Base-by-base conservation (phyloP, 2,888 invertebrate species). In the Odontocerum albicorne region DNA sequence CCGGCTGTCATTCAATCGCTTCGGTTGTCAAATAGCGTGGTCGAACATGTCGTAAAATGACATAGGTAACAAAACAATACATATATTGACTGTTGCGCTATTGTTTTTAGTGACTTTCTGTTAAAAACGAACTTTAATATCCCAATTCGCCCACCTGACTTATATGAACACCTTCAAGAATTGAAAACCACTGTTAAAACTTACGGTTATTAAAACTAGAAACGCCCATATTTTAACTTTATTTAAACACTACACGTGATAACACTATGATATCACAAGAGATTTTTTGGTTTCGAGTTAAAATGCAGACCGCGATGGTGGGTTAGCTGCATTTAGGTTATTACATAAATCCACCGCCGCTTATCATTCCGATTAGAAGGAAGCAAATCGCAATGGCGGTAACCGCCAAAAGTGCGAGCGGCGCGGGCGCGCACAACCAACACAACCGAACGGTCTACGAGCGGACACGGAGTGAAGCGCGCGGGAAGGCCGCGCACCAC, bases 1-100 rank as follows among this genome's bases (percentile, higher is more conserved):
- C 52, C 45, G 52, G 45, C 52, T 52, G 52, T 52, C 52, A 52
- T 27, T 45, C 20, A 39, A 45, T 45, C 32, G 31, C 31, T n/a
- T 31, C 13, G 32, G 39, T 16, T 22, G 16, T 16, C 31, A 49
- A 42, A 40, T n/a, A 16, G 2, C 22, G 10, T 13, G 12, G 27
- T 42, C 10, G 33, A 15, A 12, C 19, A 35, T 20, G 21, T 31
- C 19, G n/a, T 31, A 19, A 40, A 31, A 19, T 7, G 8, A 8
- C 22, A 16, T 8, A 21, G 4, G 35, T 32, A 8, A 21, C 12
- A n/a, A 12, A 33, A 22, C n/a, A 13, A 20, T n/a, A 12, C 16
- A 4, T 3, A 6, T 3, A 20, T 12, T 22, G 13, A 12, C 32
- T n/a, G 19, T 15, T 10, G 4, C 17, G 19, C 35, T 36, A 35